Evolutionary conservation across 2,113 vertebrate genomes (phyloP).

Genomic region (Drymodes brunneopygia): DNA sequence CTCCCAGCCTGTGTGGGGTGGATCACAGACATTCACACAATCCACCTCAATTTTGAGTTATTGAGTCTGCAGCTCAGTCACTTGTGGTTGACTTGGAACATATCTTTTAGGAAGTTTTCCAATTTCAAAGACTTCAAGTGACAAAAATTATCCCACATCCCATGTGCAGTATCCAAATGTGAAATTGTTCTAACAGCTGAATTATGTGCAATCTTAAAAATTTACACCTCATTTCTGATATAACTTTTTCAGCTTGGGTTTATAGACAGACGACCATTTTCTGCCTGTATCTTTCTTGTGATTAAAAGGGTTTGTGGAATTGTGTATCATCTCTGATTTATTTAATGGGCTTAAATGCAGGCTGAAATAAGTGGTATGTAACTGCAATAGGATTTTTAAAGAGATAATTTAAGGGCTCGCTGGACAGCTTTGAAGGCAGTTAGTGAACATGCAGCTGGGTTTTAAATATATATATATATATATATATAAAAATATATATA

Average conservation of each 20-base stretch:
- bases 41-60: not conserved
- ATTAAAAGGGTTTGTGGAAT: not conserved
- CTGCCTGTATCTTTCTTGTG: not conserved
- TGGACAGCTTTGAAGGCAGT: not conserved
- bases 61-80: conserved; percentile 30
- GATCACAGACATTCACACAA: not conserved
- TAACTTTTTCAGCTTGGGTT: conserved; percentile 22
- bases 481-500: too few relatives aligned
- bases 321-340: not conserved
- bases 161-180: conserved; percentile 31
- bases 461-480: not conserved
- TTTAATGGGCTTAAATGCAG: not conserved
- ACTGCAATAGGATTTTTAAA: not conserved
- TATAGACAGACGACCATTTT: not conserved
- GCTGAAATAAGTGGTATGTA: not conserved
- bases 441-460: not conserved
- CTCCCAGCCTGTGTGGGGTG: not conserved
- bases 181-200: conserved; percentile 49
- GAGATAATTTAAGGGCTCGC: not conserved
- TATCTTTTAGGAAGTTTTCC: conserved; percentile 50
- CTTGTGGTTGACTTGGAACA: conserved; percentile 19
- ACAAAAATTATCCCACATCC: conserved; percentile 54
- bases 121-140: conserved; percentile 41
- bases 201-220: conserved; percentile 39
- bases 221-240: conserved; percentile 29